A percentile compares a stretch with the other conserved stretches of the same genome.
Conservation (phyloP, 2,797 vertebrate genomes). For the Hypotaenidia okinawae region DNA sequence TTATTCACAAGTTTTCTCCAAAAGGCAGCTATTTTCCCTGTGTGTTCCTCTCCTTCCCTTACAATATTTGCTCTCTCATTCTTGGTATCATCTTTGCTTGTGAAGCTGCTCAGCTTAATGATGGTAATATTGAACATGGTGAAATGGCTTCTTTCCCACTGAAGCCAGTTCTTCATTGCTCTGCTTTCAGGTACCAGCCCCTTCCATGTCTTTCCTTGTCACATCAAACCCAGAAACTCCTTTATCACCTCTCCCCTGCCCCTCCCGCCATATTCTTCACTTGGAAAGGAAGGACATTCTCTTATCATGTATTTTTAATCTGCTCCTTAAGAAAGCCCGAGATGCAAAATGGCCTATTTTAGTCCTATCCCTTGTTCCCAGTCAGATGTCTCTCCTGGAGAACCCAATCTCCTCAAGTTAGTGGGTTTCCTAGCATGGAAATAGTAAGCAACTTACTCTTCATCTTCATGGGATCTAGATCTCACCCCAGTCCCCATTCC, state of each 20-base stretch:
- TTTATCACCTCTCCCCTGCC: neutral
- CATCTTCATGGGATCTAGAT: neutral
- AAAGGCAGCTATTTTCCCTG: conserved; percentile 24
- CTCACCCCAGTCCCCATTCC: neutral
- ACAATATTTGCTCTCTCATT: conserved; percentile 32
- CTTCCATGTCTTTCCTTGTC: neutral
- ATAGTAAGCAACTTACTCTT: neutral
- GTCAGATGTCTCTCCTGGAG: neutral
- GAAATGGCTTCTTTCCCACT: conserved; percentile 4
- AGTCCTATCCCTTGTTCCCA: neutral
- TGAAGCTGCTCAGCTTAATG: conserved; percentile 26
- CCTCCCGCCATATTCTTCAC: neutral
- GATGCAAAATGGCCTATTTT: neutral
- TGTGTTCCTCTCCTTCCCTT: neutral
- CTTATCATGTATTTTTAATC: neutral
- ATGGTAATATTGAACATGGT: conserved; percentile 5
- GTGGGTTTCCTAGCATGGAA: neutral
- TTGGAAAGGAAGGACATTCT: neutral
- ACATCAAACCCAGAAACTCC: neutral
- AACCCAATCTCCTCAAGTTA: neutral
- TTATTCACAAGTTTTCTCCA: conserved; percentile 47
- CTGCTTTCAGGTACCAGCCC: neutral
- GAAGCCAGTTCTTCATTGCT: neutral
- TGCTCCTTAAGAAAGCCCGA: neutral
- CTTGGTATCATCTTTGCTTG: neutral